Conservation (phyloP, 2,888 invertebrate species). For the Sarcophaga carnaria region DNA sequence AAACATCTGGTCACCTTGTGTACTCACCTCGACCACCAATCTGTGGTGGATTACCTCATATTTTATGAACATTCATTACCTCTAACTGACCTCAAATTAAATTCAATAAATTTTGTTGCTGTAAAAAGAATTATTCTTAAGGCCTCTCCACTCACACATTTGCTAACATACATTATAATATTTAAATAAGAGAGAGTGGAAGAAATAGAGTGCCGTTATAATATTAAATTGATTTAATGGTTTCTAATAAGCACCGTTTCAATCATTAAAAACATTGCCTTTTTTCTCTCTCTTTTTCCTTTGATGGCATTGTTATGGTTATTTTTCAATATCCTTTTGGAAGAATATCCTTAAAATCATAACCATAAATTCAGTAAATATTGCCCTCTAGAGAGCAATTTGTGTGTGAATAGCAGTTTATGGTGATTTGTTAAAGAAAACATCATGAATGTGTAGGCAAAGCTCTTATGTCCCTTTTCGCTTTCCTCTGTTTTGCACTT, state of each 20-base stretch:
- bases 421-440: background rate
- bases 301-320: background rate
- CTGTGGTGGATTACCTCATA: background rate
- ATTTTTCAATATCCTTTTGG: background rate
- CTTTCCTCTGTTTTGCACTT: background rate
- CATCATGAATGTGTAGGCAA: background rate
- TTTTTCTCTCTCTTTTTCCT: too few relatives aligned
- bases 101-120: conserved; percentile 19
- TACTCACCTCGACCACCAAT: background rate
- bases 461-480: background rate
- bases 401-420: conserved; percentile 26
- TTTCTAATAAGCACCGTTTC: conserved; percentile 16
- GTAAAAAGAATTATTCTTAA: background rate
- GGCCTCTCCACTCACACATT: background rate
- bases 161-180: background rate
- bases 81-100: conserved; percentile 41
- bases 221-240: conserved; percentile 34
- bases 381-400: conserved; percentile 15
- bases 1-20: conserved; percentile 15
- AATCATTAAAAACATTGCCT: conserved; percentile 34
- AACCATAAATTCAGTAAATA: conserved; percentile 13
- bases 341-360: background rate
- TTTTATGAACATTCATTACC: background rate
- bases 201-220: background rate
- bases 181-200: background rate